These are phyloP conservation scores for Prunella fulvescens DNA, from an alignment of 2,113 vertebrate genomes.

Conservation along the genomic window DNA sequence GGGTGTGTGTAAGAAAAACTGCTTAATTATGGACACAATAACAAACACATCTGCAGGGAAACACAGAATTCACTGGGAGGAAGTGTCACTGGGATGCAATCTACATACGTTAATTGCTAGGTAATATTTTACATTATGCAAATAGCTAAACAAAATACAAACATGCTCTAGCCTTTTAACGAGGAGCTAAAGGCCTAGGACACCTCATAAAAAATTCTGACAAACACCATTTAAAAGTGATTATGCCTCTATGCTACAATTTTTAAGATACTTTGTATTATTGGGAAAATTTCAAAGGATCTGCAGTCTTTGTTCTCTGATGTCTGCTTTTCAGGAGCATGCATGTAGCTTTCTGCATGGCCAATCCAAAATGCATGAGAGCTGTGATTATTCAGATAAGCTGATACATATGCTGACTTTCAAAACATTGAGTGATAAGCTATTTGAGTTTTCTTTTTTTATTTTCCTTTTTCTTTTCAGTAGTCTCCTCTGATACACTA, in stretches of 20 bases:
- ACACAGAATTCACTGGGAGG: neutral
- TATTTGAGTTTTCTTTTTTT: neutral
- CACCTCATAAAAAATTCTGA: neutral
- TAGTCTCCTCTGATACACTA: neutral
- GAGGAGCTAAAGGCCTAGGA: neutral
- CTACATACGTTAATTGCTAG: neutral
- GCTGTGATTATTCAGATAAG: neutral
- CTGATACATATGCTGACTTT: neutral
- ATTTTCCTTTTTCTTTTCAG: neutral
- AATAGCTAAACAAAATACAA: constrained; percentile 4
- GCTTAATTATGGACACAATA: constrained; percentile 24
- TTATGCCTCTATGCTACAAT: neutral
- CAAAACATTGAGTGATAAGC: neutral
- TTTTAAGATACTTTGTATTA: neutral
- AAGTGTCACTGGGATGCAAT: neutral
- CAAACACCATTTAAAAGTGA: neutral
- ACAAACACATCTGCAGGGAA: constrained; percentile 5
- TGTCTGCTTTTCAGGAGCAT: neutral
- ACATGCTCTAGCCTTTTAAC: neutral
- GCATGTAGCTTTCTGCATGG: neutral
- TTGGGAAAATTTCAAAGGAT: neutral
- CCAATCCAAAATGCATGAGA: neutral
- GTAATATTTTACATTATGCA: constrained; percentile 7
- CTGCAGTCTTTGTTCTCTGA: neutral
- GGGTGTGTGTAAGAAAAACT: neutral